phyloP scores from a whole-genome alignment of 2,113 vertebrate genomes.

The Trachemys scripta region DNA sequence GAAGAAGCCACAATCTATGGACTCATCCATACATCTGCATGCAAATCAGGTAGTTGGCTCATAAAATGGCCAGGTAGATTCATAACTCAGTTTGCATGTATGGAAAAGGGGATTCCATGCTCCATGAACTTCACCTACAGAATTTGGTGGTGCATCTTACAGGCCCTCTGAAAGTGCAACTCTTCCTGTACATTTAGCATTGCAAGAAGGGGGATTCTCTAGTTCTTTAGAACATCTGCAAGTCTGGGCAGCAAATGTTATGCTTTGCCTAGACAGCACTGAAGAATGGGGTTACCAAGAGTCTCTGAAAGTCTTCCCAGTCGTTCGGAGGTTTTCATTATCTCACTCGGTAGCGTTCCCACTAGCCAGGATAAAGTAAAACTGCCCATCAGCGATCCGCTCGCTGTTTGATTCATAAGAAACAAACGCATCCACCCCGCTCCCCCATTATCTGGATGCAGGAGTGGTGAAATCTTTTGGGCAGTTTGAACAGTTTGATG shows the following conservation, averaged over 20 bases:
- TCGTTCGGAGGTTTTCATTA: not conserved
- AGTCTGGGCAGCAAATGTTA: accelerated
- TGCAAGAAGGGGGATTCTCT: not conserved
- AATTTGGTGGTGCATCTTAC: not conserved
- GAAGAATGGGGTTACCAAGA: not conserved
- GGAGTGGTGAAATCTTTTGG: not conserved
- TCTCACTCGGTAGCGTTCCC: not conserved
- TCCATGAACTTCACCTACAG: not conserved
- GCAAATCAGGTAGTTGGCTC: not conserved
- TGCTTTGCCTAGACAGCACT: accelerated
- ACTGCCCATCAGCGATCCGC: accelerated
- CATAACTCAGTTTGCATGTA: not conserved
- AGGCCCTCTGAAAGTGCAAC: not conserved
- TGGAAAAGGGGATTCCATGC: not conserved
- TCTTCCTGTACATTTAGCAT: not conserved
- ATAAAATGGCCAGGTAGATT: not conserved
- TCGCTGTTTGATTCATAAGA: accelerated
- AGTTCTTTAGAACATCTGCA: not conserved
- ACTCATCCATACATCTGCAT: not conserved
- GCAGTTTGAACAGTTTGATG: not conserved
- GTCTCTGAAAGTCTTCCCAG: not conserved
- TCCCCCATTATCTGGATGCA: not conserved
- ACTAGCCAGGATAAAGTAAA: not conserved
- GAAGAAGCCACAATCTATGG: not conserved
- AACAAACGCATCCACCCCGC: not conserved